phyloP scores from a whole-genome alignment of 2,888 invertebrate species.

The Spilarctia lutea region DNA sequence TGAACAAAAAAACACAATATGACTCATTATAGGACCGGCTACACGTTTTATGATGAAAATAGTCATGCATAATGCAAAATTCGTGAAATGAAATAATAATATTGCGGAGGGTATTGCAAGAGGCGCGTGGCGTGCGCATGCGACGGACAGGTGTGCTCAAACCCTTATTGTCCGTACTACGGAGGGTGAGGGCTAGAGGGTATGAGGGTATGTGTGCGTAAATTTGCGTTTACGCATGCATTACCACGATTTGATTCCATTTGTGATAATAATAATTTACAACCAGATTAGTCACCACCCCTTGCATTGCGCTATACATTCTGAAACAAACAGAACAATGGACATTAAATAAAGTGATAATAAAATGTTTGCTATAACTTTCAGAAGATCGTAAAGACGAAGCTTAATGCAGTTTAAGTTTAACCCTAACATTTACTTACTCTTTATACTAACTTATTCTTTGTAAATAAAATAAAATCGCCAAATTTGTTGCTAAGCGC shows the following conservation, averaged over 20 bases:
- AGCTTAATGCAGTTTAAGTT: neutral
- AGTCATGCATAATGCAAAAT: slow-evolving; percentile 48
- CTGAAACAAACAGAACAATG: neutral
- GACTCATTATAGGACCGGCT: slow-evolving; percentile 36
- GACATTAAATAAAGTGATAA: neutral
- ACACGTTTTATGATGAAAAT: slow-evolving; percentile 48
- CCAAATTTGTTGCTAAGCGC: too few relatives aligned
- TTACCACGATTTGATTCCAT: slow-evolving; percentile 25
- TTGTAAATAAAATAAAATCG: too few relatives aligned
- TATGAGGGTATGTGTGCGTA: slow-evolving; percentile 42
- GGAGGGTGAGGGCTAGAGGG: slow-evolving; percentile 49
- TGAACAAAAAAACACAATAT: slow-evolving; percentile 31
- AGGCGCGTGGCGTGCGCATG: slow-evolving; percentile 62
- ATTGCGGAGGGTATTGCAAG: slow-evolving; percentile 54
- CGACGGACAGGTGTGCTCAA: slow-evolving; percentile 58
- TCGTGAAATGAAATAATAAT: slow-evolving; percentile 50
- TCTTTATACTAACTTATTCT: too few relatives aligned
- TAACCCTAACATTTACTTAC: neutral
- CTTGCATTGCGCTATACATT: neutral
- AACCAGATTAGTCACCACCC: neutral
- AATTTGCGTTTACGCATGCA: slow-evolving; percentile 43
- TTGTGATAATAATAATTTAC: neutral
- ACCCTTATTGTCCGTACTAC: slow-evolving; percentile 51
- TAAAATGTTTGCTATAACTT: neutral
- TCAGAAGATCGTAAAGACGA: neutral